A percentile compares a stretch with the other conserved stretches of the same genome.
These are phyloP conservation scores for Electrophaes corylata DNA, from an alignment of 2,888 invertebrate genomes.

Conservation along the genomic window DNA sequence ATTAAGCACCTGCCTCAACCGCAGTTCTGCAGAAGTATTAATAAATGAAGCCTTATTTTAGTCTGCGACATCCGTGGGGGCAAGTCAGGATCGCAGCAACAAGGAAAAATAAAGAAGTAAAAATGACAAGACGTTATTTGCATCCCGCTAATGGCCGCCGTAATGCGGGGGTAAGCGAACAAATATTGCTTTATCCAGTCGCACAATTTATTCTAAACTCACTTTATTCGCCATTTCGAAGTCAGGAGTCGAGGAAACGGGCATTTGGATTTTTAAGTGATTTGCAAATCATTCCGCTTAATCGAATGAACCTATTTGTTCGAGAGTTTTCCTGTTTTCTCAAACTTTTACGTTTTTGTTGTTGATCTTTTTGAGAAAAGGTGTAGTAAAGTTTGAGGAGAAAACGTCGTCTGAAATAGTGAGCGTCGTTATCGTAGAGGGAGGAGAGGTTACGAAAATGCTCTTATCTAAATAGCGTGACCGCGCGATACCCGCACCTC, in stretches of 20 bases:
- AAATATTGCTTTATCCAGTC: slow-evolving; percentile 84
- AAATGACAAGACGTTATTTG: slow-evolving; percentile 84
- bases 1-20: slow-evolving; percentile 7
- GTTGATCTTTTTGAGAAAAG: slow-evolving; percentile 25
- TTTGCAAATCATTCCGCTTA: slow-evolving; percentile 80
- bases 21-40: slow-evolving; percentile 42
- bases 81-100: slow-evolving; percentile 50
- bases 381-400: slow-evolving; percentile 43
- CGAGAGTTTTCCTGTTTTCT: slow-evolving; percentile 58
- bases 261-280: slow-evolving; percentile 79
- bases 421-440: slow-evolving; percentile 60
- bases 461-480: slow-evolving; percentile 81
- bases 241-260: slow-evolving; percentile 73
- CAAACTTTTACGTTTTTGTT: slow-evolving; percentile 33
- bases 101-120: slow-evolving; percentile 76
- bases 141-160: slow-evolving; percentile 81
- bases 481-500: slow-evolving; percentile 75
- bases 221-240: slow-evolving; percentile 76
- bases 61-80: slow-evolving; percentile 46
- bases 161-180: slow-evolving; percentile 83
- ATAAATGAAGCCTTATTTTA: slow-evolving; percentile 50
- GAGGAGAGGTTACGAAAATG: slow-evolving; percentile 69
- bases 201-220: slow-evolving; percentile 81
- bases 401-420: slow-evolving; percentile 55
- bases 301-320: slow-evolving; percentile 78